Conservation (phyloP, 1,140 invertebrate species). For the Cydia amplana region DNA sequence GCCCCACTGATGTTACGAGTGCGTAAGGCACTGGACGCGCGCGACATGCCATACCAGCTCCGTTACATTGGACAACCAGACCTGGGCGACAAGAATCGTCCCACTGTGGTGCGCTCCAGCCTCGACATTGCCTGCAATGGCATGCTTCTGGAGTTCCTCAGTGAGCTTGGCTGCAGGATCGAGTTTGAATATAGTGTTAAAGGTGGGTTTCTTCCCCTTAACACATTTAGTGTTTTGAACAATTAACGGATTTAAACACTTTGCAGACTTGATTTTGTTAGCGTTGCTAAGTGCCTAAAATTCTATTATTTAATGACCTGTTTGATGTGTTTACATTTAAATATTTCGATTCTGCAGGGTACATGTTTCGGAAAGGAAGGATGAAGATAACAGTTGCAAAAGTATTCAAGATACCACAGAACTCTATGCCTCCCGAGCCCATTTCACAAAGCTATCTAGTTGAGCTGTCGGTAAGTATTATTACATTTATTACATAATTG, state of each 20-base stretch:
- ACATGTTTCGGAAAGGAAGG: conserved; percentile 97
- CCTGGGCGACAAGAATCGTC: conserved; percentile 90
- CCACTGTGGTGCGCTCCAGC: conserved; percentile 93
- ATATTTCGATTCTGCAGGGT: conserved; percentile 79
- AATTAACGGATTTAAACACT: background rate
- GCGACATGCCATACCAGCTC: conserved; percentile 91
- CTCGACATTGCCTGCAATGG: conserved; percentile 95
- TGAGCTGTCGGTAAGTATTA: conserved; percentile 88
- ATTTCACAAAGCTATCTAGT: conserved; percentile 96
- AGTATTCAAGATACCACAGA: conserved; percentile 90
- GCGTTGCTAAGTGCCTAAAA: background rate
- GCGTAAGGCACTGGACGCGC: conserved; percentile 86
- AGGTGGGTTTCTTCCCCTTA: conserved; percentile 65
- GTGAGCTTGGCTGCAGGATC: conserved; percentile 92
- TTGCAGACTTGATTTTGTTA: background rate
- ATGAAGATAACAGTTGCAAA: conserved; percentile 99
- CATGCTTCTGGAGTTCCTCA: conserved; percentile 94
- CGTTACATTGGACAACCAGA: conserved; percentile 95
- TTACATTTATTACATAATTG: conserved; percentile 1
- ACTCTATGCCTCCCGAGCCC: conserved; percentile 86
- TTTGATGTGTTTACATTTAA: too few relatives aligned
- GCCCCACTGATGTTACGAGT: conserved; percentile 86
- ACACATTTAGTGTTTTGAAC: too few relatives aligned
- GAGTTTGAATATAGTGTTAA: conserved; percentile 97
- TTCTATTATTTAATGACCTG: too few relatives aligned